Evolutionary conservation across 2,888 invertebrate genomes (phyloP), one percentile per base, ranked within the genome.

Genomic region (Muscina levida): DNA sequence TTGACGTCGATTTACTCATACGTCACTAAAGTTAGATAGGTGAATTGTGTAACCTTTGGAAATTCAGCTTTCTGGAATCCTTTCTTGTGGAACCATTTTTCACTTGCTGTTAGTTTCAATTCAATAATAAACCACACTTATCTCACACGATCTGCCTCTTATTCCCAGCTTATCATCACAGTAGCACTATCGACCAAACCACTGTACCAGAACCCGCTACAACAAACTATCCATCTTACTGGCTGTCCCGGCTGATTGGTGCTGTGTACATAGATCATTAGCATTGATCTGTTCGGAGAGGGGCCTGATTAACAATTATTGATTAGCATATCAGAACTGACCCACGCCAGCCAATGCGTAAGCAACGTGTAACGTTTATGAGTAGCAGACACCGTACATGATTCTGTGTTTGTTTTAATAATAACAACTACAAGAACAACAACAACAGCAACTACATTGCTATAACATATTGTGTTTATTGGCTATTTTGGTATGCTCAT

Each of bases 401-500:
- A 24, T n/a, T 48, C n/a, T 13, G 46, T 71, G 46, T 48, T 46
- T 59, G 66, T 62, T 71, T 56, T 59, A 67, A 59, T 51, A 39
- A 53, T 13, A n/a, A 19, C 51, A 17, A 24, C 37, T 48, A 13
- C 39, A 53, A 22, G 13, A n/a, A 37, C 24, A 46, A 59, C 31
- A 46, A 19, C 11, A 62, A 31, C 11, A 65, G 31, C 53, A 39
- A 39, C n/a, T n/a, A n/a, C 10, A 57, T n/a, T n/a, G n/a, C n/a
- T n/a, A 31, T 57, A 57, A 57, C 51, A 57, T 48, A 68, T 68
- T 46, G 59, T 68, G 71, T 77, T 74, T 71, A 71, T 67, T 66
- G 19, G 51, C 70, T 74, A 57, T 71, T 77, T 77, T 42, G 51
- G 17, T 48, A 79, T 79, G 68, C 72, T 76, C 56, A 70, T 72